Evolutionary conservation across 2,888 invertebrate species (phyloP), one percentile per base, ranked within the genome.

Genomic region (Ernsta delagoae): DNA sequence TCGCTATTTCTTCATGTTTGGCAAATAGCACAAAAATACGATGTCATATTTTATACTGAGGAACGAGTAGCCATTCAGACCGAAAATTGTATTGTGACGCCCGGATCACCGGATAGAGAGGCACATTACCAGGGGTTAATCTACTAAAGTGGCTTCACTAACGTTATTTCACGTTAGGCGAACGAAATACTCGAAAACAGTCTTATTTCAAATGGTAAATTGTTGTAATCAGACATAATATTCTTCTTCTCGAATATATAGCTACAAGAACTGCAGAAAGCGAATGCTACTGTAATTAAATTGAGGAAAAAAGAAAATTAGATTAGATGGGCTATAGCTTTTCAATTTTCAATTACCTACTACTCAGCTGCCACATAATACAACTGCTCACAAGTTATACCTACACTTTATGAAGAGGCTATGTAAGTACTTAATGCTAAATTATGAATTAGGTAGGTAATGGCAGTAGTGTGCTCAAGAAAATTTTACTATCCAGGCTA

Each of bases 111-210:
- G 54, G 56, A 64, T 43, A 9, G 43, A 64, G 3, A 31, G 11
- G 41, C 11, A 31, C 64, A 64, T 64, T 64, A 64, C 43, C 64
- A 39, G 34, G 48, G 45, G 54, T 56, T 64, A 64, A 64, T 64
- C 64, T 56, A 4, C 56, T 43, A 64, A 63, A 63, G 63, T 63
- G 63, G 48, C 31, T 12, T 31, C 64, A 54, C 64, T 64, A 64
- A 64, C 64, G 64, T 64, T 54, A 24, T 54, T 54, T 54, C 54
- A 50, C 50, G 50, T 54, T 31, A 31, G 9, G 11, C 24, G 54
- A 53, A 53, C 16, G 24, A 54, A 54, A 54, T 54, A 54, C 24
- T 31, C 31, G 54, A 31, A 31, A 9, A 11, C 2, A 6, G 7
- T 4, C 31, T 9, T 11, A 5, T 54, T 54, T 54, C 54, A 54